Conservation (phyloP, 2,797 vertebrate species). For the Avahi laniger region DNA sequence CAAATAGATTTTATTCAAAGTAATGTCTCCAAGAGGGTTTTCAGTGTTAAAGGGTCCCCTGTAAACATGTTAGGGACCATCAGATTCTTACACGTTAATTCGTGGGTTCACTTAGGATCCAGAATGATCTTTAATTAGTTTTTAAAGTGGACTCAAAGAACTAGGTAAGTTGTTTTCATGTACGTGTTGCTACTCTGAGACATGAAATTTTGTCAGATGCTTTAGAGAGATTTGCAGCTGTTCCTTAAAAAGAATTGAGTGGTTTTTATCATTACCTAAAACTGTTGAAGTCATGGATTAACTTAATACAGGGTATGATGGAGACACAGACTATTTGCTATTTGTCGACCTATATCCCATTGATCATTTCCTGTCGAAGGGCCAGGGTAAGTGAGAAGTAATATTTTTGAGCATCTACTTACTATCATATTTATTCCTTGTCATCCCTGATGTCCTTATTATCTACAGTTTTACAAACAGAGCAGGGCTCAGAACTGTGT, state of each 20-base stretch:
- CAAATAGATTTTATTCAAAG: slow-evolving; percentile 13
- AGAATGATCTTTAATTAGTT: neutral
- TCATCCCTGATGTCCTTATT: neutral
- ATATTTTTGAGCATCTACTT: neutral
- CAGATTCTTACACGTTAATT: neutral
- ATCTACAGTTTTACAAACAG: neutral
- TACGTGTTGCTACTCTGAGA: neutral
- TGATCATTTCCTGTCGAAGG: slow-evolving; percentile 10
- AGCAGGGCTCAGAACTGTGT: neutral
- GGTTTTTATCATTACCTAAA: neutral
- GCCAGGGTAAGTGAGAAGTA: neutral
- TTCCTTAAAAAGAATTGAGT: neutral
- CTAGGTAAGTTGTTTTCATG: neutral
- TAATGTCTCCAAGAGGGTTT: slow-evolving; percentile 7
- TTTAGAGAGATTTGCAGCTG: slow-evolving; percentile 13
- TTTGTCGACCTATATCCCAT: neutral
- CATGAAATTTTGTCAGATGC: neutral
- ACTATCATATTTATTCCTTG: neutral
- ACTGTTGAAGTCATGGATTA: neutral
- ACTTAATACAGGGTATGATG: neutral
- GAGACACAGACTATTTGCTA: neutral
- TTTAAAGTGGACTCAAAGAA: slow-evolving; percentile 10
- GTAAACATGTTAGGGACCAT: neutral
- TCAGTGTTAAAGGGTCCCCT: neutral
- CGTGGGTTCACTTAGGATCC: neutral